Evolutionary conservation across 2,797 vertebrate genomes (phyloP).

Genomic region (Poeciliopsis paucimaculata): DNA sequence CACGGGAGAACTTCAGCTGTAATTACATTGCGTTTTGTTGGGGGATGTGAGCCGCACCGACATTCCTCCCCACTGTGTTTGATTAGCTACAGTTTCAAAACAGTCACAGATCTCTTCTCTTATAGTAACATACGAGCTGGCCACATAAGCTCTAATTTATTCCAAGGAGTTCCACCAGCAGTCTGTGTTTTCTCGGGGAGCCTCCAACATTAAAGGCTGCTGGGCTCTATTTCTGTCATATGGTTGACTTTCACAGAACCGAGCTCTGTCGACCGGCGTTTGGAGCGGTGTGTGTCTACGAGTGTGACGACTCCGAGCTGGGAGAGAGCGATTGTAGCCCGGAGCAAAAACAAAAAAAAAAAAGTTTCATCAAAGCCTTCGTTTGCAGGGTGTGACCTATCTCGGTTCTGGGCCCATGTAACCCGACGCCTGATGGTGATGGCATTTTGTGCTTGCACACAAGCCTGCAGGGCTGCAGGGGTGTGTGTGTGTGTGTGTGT

Average conservation of each 20-base stretch:
- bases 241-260: conserved; percentile 72
- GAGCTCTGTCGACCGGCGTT: conserved; percentile 39
- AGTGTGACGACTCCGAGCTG: conserved; percentile 30
- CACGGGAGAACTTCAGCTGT: conserved; percentile 31
- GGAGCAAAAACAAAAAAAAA: conserved; percentile 29
- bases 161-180: conserved; percentile 61
- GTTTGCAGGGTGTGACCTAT: conserved; percentile 65
- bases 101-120: conserved; percentile 45
- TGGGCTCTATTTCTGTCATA: conserved; percentile 70
- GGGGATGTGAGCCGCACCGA: conserved; percentile 30
- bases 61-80: conserved; percentile 56
- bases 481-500: conserved; percentile 16
- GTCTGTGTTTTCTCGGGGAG: conserved; percentile 57
- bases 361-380: conserved; percentile 70
- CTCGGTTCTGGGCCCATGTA: conserved; percentile 72
- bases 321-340: conserved; percentile 47
- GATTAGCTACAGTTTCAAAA: conserved; percentile 60
- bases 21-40: conserved; percentile 43
- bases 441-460: conserved; percentile 76
- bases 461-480: conserved; percentile 35
- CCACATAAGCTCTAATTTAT: conserved; percentile 70
- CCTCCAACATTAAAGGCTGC: conserved; percentile 67
- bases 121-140: conserved; percentile 59
- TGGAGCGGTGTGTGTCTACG: conserved; percentile 21
- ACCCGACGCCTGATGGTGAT: conserved; percentile 74